Conservation (phyloP, 1,140 invertebrate species). For the Oreohelix idahoensis region DNA sequence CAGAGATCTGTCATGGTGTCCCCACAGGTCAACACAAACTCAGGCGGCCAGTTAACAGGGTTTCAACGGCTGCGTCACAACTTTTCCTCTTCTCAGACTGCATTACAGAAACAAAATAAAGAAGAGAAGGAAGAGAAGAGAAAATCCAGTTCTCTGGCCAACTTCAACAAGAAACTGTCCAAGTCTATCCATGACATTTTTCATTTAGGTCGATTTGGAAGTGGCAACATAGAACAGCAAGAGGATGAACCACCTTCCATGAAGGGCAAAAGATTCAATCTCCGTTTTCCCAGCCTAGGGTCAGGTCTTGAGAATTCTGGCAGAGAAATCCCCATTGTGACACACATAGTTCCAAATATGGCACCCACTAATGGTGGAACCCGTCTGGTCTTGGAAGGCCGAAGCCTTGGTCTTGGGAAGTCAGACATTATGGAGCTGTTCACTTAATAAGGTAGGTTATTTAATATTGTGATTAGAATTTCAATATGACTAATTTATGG, state of each 20-base stretch:
- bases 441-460: slow-evolving; percentile 25
- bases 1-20: slow-evolving; percentile 44
- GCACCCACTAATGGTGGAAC: slow-evolving; percentile 62
- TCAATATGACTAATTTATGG: no score
- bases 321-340: slow-evolving; percentile 59
- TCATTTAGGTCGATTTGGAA: slow-evolving; percentile 48
- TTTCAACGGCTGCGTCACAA: slow-evolving; percentile 54
- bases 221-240: slow-evolving; percentile 48
- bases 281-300: slow-evolving; percentile 53
- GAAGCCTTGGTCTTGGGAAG: slow-evolving; percentile 62
- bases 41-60: slow-evolving; percentile 46
- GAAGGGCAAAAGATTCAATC: slow-evolving; percentile 27
- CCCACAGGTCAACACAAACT: slow-evolving; percentile 26
- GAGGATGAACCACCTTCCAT: neutral
- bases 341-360: slow-evolving; percentile 60
- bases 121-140: slow-evolving; percentile 49
- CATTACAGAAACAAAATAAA: slow-evolving; percentile 36
- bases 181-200: slow-evolving; percentile 66
- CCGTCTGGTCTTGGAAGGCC: slow-evolving; percentile 60
- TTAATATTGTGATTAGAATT: neutral
- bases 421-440: slow-evolving; percentile 65
- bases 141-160: slow-evolving; percentile 53
- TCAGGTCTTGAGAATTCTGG: slow-evolving; percentile 51
- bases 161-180: slow-evolving; percentile 67
- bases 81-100: slow-evolving; percentile 48